Evolutionary conservation across 2,888 invertebrate species (phyloP), one percentile per base, ranked within the genome.

Genomic region (Coremacera marginata): DNA sequence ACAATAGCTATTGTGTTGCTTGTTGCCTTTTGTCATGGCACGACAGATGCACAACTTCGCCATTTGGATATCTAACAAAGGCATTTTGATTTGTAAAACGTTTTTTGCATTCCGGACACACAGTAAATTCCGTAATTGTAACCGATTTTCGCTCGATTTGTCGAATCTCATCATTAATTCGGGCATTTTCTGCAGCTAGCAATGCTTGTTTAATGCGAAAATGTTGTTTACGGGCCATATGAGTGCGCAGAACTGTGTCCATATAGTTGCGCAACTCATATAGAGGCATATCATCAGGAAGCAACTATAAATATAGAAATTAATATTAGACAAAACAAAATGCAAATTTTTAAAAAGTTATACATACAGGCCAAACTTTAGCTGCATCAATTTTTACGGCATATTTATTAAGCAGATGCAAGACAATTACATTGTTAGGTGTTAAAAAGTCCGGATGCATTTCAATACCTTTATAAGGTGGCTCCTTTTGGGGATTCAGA

Each of bases 81-180:
- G 98, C 98, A 90, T 97, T 96, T 90, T 96, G 95, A 89, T 96
- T 96, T 22, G 95, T 95, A 89, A 99, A 98, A 76, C 96, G 92
- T 87, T 98, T 98, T 87, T 94, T 96, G 89, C 99, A 99, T 1
- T 96, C 96, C 0, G 94, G 93, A 89, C 99, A 99, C 75, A 96
- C 93, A 85, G 95, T 95, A 84, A 94, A 93, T 82, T 98, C 97
- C 22, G 94, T 95, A 82, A 99, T 94, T 1, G 94, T 90, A 67
- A 98, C 94, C 85, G 93, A 94, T 86, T 95, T 94, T 1, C 94
- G 94, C 88, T 98, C 95, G 84, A 95, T 93, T 83, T 93, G 92
- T 88, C 95, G 93, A 82, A 95, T 92, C 84, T 94, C 91, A 85
- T 95, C 95, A 88, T 95, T 84, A 83, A 94, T 94, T 90, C 96